Percentiles rank a stretch among this genome's conserved stretches.
These are phyloP conservation scores for Intellagama lesueurii DNA, from an alignment of 2,797 vertebrate genomes.

Conservation along the genomic window DNA sequence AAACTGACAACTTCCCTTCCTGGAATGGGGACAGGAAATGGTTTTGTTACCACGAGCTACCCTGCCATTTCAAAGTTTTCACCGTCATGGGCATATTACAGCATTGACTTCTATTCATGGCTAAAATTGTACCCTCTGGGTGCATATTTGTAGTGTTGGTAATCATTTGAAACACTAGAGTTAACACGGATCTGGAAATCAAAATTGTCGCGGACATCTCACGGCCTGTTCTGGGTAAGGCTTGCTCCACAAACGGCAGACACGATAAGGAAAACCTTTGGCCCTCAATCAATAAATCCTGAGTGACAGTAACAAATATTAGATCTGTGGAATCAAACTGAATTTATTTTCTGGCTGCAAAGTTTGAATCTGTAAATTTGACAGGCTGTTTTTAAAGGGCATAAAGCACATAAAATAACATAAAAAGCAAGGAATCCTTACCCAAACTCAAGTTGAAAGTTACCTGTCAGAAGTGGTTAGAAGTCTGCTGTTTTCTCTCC, in stretches of 20 bases:
- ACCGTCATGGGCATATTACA: too few relatives aligned
- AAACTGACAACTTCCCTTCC: neutral
- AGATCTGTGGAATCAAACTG: slow-evolving; percentile 78
- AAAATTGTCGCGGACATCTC: slow-evolving; percentile 18
- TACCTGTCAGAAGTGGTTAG: slow-evolving; percentile 91
- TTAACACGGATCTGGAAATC: neutral
- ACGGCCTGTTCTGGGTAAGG: slow-evolving; percentile 13
- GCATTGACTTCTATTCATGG: neutral
- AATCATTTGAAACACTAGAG: neutral
- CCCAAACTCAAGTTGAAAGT: slow-evolving; percentile 78
- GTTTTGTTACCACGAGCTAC: too few relatives aligned
- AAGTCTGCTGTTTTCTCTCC: slow-evolving; percentile 82
- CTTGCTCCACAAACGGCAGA: slow-evolving; percentile 24
- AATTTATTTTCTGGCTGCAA: slow-evolving; percentile 75
- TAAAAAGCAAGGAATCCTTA: slow-evolving; percentile 60
- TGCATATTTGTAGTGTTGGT: neutral
- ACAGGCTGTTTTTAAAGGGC: slow-evolving; percentile 76
- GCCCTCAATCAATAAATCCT: slow-evolving; percentile 60
- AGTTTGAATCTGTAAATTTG: slow-evolving; percentile 77
- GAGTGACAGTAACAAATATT: slow-evolving; percentile 72
- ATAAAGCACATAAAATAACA: slow-evolving; percentile 73
- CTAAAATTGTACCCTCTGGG: neutral
- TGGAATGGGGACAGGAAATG: neutral
- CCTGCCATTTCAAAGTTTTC: neutral
- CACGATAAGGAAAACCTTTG: slow-evolving; percentile 33